Evolutionary conservation across 1,140 invertebrate species (phyloP), one percentile per base, ranked within the genome.

Genomic region (Drosophila grimshawi): DNA sequence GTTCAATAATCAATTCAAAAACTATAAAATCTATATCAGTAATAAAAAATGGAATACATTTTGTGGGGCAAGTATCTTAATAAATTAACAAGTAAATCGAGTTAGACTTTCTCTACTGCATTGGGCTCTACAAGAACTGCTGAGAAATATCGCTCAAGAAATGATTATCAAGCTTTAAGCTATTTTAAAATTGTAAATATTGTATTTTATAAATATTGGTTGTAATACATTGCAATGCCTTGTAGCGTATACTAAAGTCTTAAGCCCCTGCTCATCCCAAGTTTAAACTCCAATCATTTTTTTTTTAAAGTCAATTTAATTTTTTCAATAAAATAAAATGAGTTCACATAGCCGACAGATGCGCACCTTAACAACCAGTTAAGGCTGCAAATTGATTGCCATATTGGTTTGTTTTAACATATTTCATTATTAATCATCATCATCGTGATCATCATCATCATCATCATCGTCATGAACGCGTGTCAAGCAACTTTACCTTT

Each of bases 341-440:
- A 79, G 52, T 79, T 74, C 62, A 73, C 76, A 79, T 79, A 79
- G 73, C 77, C 76, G 76, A 79, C 76, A 78, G 76, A 78, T 77
- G 75, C 39, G 39, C 55, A 29, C 29, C 39, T 43, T 6, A 48
- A 60, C 57, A 60, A 60, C 43, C 46, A 48, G 55, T 32, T 57
- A 57, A 57, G 55, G 5, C 39, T 45, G 55, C n/a, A 43, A 57
- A 57, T 45, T 57, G 55, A 57, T 30, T 57, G 55, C 39, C 29
- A 45, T 29, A 45, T 43, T 43, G 29, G n/a, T 57, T 45, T 57
- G 37, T 45, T 39, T 57, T 30, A 57, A 57, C 27, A 32, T 37
- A 30, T 56, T 29, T 10, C n/a, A 4, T 6, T 57, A 3, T 37
- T 35, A 19, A 45, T 62, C 27, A 56, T n/a, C 2, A n/a, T 4